Evolutionary conservation across 1,140 invertebrate species (phyloP).

Genomic region (Ruditapes philippinarum): DNA sequence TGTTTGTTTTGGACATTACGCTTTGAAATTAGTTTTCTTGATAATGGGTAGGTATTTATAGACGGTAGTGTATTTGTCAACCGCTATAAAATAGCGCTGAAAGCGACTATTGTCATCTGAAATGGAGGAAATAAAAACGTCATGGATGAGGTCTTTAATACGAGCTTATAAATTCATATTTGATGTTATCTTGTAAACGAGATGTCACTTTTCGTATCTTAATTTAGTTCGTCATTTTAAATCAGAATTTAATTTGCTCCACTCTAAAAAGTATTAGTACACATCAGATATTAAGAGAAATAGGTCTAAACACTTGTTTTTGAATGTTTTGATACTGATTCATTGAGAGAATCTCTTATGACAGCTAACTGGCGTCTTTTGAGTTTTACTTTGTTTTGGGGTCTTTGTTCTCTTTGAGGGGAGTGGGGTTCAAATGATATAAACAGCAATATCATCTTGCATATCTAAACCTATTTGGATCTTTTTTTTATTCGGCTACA

Average conservation of each 20-base stretch:
- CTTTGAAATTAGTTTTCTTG: too few species aligned
- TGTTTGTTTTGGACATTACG: too few species aligned
- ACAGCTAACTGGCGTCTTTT: too few species aligned
- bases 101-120: constrained; percentile 6
- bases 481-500: too few species aligned
- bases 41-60: background rate
- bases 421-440: too few species aligned
- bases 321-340: background rate
- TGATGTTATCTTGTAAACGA: constrained; percentile 41
- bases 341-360: too few species aligned
- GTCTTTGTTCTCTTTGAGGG: too few species aligned
- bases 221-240: constrained; percentile 37
- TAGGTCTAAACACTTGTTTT: too few species aligned
- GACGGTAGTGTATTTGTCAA: background rate
- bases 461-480: too few species aligned
- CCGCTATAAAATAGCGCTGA: constrained; percentile 30
- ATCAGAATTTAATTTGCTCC: constrained; percentile 20
- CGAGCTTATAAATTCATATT: constrained; percentile 42
- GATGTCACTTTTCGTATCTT: constrained; percentile 48
- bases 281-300: background rate
- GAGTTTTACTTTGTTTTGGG: too few species aligned
- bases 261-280: constrained; percentile 1
- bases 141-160: constrained; percentile 13
- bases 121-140: constrained; percentile 48
- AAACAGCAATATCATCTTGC: too few species aligned